Percentiles rank a stretch among this genome's conserved stretches.
Evolutionary conservation across 2,888 invertebrate species (phyloP).

Genomic region (Macrophya annulata): DNA sequence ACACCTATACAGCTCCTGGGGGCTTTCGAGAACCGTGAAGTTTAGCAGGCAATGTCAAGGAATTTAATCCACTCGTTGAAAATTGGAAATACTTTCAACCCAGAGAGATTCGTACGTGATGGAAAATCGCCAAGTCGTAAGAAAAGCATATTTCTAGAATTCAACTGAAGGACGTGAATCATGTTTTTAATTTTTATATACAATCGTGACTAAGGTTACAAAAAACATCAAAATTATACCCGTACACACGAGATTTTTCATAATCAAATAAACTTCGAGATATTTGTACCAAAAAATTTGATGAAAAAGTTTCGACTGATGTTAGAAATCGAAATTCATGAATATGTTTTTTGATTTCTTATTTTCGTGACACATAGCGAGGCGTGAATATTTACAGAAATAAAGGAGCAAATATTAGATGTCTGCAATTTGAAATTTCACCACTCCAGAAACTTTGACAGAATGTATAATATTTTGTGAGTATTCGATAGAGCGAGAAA

Average conservation of each 20-base stretch:
- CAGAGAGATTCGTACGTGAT: slow-evolving; percentile 6
- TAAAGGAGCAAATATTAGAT: slow-evolving; percentile 25
- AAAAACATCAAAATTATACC: slow-evolving; percentile 5
- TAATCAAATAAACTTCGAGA: neutral
- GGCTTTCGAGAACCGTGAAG: slow-evolving; percentile 42
- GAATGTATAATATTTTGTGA: neutral
- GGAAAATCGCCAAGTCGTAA: neutral
- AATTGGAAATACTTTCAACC: slow-evolving; percentile 34
- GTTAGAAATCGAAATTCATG: neutral
- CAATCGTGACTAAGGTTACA: neutral
- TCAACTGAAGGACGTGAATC: neutral
- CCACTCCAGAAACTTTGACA: neutral
- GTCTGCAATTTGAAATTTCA: slow-evolving; percentile 35
- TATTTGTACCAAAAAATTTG: neutral
- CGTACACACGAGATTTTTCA: neutral
- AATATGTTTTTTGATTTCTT: neutral
- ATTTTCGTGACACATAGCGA: neutral
- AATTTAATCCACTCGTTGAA: slow-evolving; percentile 44
- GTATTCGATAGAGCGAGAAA: neutral
- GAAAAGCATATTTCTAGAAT: neutral
- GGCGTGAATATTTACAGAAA: slow-evolving; percentile 3
- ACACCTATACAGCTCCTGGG: neutral
- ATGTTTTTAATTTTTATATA: neutral
- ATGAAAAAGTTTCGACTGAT: neutral
- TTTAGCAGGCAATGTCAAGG: slow-evolving; percentile 44